phyloP scores from a whole-genome alignment of 1,140 invertebrate genomes.

The Brachionus paranguensis region DNA sequence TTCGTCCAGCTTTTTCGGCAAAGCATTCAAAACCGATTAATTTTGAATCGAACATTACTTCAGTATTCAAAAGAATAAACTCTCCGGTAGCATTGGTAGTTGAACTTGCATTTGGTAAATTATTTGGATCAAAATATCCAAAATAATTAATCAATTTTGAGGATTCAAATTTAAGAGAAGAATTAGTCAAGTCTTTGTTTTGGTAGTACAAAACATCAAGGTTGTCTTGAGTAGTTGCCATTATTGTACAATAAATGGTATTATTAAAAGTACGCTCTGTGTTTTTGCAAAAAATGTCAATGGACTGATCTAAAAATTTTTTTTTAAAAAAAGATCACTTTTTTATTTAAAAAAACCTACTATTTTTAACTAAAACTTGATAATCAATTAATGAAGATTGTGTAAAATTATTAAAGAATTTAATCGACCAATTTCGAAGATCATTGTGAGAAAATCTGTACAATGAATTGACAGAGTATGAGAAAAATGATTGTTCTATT shows the following conservation, averaged over 20 bases:
- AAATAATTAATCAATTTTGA: background rate
- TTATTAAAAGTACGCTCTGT: background rate
- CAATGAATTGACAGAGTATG: background rate
- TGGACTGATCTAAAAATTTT: background rate
- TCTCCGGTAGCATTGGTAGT: background rate
- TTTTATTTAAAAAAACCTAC: background rate
- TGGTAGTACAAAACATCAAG: background rate
- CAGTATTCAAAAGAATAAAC: background rate
- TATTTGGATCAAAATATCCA: background rate
- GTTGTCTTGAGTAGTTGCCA: background rate
- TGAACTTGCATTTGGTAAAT: background rate
- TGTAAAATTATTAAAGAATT: background rate
- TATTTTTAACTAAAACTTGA: background rate
- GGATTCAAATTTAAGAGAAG: background rate
- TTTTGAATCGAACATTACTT: background rate
- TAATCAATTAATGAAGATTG: background rate
- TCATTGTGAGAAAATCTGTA: background rate
- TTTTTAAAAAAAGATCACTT: background rate
- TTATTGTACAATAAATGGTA: background rate
- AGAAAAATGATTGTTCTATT: background rate
- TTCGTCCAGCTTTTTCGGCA: background rate
- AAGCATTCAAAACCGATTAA: background rate
- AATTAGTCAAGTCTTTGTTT: background rate
- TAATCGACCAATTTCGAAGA: background rate
- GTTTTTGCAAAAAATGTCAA: background rate